Percentiles rank a stretch among this genome's conserved stretches.
Evolutionary conservation across 2,888 invertebrate genomes (phyloP).

Genomic region (Furcula furcula): DNA sequence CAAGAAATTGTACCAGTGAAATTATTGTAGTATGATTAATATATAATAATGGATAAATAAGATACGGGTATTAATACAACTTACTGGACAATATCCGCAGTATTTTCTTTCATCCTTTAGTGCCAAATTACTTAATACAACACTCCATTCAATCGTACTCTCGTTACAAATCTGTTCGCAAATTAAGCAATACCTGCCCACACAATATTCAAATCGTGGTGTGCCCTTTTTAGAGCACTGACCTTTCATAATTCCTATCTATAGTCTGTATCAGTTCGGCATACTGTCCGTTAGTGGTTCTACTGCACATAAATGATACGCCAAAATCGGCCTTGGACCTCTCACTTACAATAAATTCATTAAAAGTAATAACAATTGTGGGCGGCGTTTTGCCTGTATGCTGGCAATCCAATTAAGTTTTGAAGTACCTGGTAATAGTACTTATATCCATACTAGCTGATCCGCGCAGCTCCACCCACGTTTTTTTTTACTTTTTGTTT

Average conservation of each 20-base stretch:
- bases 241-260: slow-evolving; percentile 59
- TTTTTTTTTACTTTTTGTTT: too few relatives aligned
- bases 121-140: too few relatives aligned
- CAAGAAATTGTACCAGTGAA: too few relatives aligned
- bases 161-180: not conserved
- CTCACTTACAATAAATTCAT: slow-evolving; percentile 58
- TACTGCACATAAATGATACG: slow-evolving; percentile 53
- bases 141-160: too few relatives aligned
- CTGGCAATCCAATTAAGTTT: slow-evolving; percentile 36
- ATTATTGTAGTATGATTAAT: too few relatives aligned
- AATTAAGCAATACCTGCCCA: slow-evolving; percentile 11
- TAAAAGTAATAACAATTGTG: slow-evolving; percentile 47
- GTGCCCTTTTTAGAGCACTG: slow-evolving; percentile 51
- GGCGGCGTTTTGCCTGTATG: slow-evolving; percentile 35
- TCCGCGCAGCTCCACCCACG: too few relatives aligned
- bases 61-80: too few relatives aligned
- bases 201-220: slow-evolving; percentile 49
- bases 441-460: too few relatives aligned
- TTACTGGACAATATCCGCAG: too few relatives aligned
- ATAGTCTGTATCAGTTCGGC: slow-evolving; percentile 49
- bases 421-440: too few relatives aligned
- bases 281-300: slow-evolving; percentile 53
- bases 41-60: too few relatives aligned
- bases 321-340: slow-evolving; percentile 56
- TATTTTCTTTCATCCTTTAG: too few relatives aligned